phyloP scores from a whole-genome alignment of 92 coral and sea anemone species.

The Parazoanthus atlanticus region DNA sequence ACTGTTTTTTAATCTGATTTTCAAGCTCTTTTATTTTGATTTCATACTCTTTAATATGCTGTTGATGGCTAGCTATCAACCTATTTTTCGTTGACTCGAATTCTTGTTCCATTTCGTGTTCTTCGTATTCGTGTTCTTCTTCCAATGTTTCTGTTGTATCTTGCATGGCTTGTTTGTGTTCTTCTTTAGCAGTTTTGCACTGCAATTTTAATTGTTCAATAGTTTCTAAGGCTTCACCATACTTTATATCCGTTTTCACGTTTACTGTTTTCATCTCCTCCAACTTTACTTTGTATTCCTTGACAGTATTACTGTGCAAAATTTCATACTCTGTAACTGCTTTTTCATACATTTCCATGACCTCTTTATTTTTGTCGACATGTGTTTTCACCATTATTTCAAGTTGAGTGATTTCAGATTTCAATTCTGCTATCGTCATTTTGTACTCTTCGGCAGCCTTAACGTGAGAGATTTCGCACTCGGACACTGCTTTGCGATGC shows the following conservation, averaged over 20 bases:
- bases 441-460: neutral
- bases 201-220: neutral
- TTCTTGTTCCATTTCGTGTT: neutral
- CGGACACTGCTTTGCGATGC: neutral
- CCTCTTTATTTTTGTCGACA: neutral
- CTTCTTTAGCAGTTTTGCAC: neutral
- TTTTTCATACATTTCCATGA: neutral
- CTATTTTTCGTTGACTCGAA: neutral
- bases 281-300: conserved; percentile 1
- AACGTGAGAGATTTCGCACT: neutral
- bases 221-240: neutral
- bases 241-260: neutral
- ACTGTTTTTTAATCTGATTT: neutral
- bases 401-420: neutral
- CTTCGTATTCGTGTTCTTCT: neutral
- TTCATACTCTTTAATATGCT: neutral
- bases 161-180: neutral
- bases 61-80: neutral
- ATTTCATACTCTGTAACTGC: conserved; percentile 2
- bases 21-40: neutral
- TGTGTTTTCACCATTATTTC: neutral
- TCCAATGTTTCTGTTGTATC: neutral
- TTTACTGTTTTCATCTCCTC: neutral
- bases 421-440: neutral
- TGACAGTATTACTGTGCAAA: neutral